Base-by-base conservation (phyloP, 2,797 vertebrate species). In the Labeo calbasu region DNA sequence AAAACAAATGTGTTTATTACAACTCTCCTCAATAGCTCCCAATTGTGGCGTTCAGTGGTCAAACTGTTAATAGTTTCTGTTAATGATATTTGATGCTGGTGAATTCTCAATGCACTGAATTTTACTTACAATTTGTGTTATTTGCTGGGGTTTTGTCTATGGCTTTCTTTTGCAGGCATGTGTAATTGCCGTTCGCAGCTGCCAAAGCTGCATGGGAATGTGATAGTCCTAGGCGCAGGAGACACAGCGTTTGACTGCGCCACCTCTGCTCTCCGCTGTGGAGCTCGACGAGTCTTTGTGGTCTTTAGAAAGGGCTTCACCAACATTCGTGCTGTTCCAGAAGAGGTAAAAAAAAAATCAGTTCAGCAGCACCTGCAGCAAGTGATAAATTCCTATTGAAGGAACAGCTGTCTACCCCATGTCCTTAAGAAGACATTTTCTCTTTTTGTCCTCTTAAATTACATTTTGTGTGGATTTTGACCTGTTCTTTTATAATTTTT, bases 191-290 rank as follows among this genome's bases (percentile, higher is more conserved):
- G 91, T 76, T 91, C 94, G 50, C 83, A 94, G 13, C 91, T 98
- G 92, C 98, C 97, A 1, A 91, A 95, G 79, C 14, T 99, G 59
- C 93, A 82, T 84, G 98, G 98, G 15, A 91, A 92, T 1, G 97
- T 97, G 92, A 96, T 98, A 51, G 96, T 99, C 43, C 92, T 99
- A 0, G 97, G 98, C 32, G 95, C 98, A 0, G 97, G 98, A 59
- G 98, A 99, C 94, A 99, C 97, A 0, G 98, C 98, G 0, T 99
- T 99, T 84, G 98, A 99, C 94, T 99, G 97, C 28, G 97, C 97
- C 25, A 99, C 97, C 59, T 98, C 97, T 3, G 96, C 97, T 61
- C 93, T 99, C 71, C 97, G 97, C 87, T 99, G 97, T n/a, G 97
- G 98, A 82, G 98, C 98, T 89, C 94, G 84, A 11, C 95, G 95